Evolutionary conservation across 2,888 invertebrate species (phyloP), one percentile per base, ranked within the genome.

Genomic region (Acanthoscelides obtectus): DNA sequence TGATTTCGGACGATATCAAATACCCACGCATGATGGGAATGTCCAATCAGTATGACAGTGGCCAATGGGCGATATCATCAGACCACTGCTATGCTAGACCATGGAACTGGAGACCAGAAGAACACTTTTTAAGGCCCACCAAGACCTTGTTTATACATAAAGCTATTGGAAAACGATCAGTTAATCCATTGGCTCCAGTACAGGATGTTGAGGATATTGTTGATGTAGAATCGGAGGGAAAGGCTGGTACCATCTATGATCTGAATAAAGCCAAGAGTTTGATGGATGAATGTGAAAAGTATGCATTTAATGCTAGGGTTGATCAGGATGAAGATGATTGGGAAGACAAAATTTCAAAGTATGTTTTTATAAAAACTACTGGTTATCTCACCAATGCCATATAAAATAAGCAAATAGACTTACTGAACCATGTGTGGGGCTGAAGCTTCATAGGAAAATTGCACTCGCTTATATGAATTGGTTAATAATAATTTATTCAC

Each of bases 21-120:
- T 78, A 79, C 6, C 75, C 78, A 20, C 77, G 77, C 74, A 73
- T 79, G 69, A 79, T 45, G 45, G 45, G 45, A 45, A 3, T 45
- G 45, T 45, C 76, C 8, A 79, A 77, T 69, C 75, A 77, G 4
- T 77, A 76, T 70, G 80, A 81, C 68, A 74, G 80, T 67, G 80
- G 80, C 45, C 76, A 76, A 69, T 82, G 80, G 79, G 78, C 84
- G 2, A 85, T 90, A 65, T 79, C 87, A 73, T 88, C 91, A 84
- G 94, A 94, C 80, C 94, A 94, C 80, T 89, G 90, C 79, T 94
- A 94, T 80, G 89, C 92, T 8, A 88, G 92, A 77, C 91, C 93
- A 69, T 90, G 90, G 87, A 90, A 90, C 80, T 89, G 90, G 86
- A 88, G 89, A 75, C 89, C 91, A 17, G 91, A 91, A 79, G 88